A percentile compares a stretch with the other conserved stretches of the same genome.
phyloP scores from a whole-genome alignment of 2,113 vertebrate genomes.

The Pedionomus torquatus region DNA sequence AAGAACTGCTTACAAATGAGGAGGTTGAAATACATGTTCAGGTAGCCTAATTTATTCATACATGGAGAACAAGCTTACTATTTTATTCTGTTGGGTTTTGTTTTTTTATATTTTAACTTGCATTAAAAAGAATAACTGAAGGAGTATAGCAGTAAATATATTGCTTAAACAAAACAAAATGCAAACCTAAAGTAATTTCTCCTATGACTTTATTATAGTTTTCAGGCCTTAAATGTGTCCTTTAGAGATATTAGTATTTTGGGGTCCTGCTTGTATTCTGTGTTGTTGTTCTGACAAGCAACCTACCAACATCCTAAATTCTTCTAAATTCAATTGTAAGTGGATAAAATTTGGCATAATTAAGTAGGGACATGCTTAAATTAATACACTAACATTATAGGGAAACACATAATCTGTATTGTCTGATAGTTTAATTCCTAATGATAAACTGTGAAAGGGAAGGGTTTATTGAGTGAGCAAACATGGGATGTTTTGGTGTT shows the following conservation, averaged over 20 bases:
- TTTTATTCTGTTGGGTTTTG: background rate
- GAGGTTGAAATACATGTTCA: conserved; percentile 80
- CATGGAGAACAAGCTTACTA: background rate
- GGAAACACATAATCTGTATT: background rate
- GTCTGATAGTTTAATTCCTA: background rate
- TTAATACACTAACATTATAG: background rate
- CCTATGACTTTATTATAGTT: background rate
- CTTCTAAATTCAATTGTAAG: background rate
- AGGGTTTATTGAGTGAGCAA: background rate
- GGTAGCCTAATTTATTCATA: conserved; percentile 73
- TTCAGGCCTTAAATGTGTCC: background rate
- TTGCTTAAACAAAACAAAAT: background rate
- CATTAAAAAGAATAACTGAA: background rate
- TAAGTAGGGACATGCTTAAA: background rate
- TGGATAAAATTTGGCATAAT: background rate
- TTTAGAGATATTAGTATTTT: background rate
- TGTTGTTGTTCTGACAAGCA: background rate
- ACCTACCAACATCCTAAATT: background rate
- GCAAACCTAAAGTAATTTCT: background rate
- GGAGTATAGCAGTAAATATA: background rate
- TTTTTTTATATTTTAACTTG: background rate
- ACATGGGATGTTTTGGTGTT: background rate
- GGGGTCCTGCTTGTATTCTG: background rate
- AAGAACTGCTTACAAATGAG: conserved; percentile 82
- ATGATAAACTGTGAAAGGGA: background rate